A percentile compares a stretch with the other conserved stretches of the same genome.
Evolutionary conservation across 2,888 invertebrate genomes (phyloP).

Genomic region (Caenorhabditis afra): DNA sequence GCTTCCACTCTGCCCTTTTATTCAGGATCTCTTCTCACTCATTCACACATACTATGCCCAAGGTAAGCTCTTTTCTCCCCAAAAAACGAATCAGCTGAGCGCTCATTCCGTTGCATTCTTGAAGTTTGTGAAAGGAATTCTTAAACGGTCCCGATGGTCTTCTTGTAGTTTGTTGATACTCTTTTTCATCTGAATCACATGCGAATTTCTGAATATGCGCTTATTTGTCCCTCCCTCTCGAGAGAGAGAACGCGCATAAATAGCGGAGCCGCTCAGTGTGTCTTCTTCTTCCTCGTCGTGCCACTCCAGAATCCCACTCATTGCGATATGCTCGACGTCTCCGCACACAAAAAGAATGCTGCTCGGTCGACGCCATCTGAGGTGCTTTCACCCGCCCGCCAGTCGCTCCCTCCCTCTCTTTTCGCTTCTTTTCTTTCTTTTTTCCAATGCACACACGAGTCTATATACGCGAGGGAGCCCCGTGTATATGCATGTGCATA

Average conservation of each 20-base stretch:
- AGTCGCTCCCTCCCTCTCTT: conserved; percentile 4
- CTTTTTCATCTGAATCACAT: neutral
- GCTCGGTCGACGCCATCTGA: conserved; percentile 35
- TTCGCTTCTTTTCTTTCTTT: conserved; percentile 22
- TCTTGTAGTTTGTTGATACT: conserved; percentile 7
- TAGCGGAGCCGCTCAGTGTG: no score
- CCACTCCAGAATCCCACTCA: conserved; percentile 15
- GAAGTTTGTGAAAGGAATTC: neutral
- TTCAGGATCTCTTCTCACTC: conserved; percentile 4
- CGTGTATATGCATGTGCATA: conserved; percentile 10
- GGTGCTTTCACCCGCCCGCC: conserved; percentile 47
- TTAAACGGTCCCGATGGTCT: conserved; percentile 6
- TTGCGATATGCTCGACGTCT: conserved; percentile 29
- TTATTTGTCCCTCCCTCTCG: no score
- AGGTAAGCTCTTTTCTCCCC: no score
- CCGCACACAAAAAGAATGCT: conserved; percentile 29
- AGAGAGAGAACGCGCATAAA: no score
- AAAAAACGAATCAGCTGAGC: neutral
- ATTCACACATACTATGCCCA: neutral
- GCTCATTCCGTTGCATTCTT: neutral
- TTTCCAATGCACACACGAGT: conserved; percentile 30
- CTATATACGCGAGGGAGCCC: neutral
- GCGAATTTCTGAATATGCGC: neutral
- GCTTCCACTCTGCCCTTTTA: conserved; percentile 17
- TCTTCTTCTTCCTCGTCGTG: no score